Percentiles rank a stretch among this genome's conserved stretches.
These are phyloP conservation scores for Mus minutoides DNA, from an alignment of 2,797 vertebrate species.

Conservation along the genomic window DNA sequence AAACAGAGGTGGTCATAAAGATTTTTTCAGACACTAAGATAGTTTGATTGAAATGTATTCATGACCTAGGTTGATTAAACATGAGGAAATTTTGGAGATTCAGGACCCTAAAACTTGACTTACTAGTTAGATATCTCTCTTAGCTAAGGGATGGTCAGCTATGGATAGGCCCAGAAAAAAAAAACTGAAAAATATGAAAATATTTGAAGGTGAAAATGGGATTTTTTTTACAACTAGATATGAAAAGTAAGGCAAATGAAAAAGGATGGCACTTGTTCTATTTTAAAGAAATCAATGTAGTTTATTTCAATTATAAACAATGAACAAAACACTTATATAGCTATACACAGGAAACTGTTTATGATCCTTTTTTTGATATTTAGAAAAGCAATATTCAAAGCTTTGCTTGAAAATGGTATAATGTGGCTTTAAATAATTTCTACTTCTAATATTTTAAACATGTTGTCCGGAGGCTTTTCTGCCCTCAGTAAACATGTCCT, in stretches of 20 bases:
- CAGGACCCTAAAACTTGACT: neutral
- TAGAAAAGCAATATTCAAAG: constrained; percentile 27
- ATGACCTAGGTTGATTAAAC: neutral
- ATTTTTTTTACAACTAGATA: neutral
- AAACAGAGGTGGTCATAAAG: neutral
- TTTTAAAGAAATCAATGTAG: neutral
- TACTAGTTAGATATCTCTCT: neutral
- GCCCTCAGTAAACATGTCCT: neutral
- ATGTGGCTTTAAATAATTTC: constrained; percentile 39
- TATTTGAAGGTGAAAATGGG: neutral
- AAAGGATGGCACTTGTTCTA: neutral
- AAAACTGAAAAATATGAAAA: neutral
- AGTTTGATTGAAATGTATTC: neutral
- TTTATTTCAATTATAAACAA: neutral
- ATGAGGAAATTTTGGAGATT: neutral
- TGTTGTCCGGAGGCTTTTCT: constrained; percentile 11
- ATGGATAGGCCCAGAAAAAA: neutral
- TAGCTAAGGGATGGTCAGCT: neutral
- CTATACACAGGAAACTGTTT: neutral
- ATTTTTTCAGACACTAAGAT: neutral
- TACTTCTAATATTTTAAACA: constrained; percentile 33
- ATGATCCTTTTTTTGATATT: neutral
- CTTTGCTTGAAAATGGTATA: neutral
- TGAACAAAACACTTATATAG: neutral
- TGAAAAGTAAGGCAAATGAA: neutral